phyloP scores from a whole-genome alignment of 2,797 vertebrate genomes.

The Chiloscyllium punctatum region DNA sequence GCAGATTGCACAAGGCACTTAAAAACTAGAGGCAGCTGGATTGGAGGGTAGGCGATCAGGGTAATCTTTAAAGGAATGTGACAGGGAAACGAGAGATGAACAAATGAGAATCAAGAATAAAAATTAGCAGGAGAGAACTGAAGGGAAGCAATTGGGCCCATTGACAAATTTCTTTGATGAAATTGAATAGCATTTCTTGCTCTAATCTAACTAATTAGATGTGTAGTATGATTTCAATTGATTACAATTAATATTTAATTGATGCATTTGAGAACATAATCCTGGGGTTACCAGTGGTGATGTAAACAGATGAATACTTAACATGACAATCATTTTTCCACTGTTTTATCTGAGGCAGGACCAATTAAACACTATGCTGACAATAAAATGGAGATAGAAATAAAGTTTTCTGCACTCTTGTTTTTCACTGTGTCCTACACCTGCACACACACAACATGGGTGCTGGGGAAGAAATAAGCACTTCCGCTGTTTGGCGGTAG shows the following conservation, averaged over 20 bases:
- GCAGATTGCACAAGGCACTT: not conserved
- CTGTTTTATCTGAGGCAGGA: not conserved
- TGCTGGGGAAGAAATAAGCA: no score
- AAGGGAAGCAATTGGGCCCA: not conserved
- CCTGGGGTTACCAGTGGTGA: constrained; percentile 9
- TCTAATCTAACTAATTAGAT: constrained; percentile 3
- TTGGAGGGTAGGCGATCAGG: not conserved
- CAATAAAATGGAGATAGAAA: not conserved
- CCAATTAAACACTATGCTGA: not conserved
- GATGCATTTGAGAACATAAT: not conserved
- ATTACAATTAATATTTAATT: constrained; percentile 24
- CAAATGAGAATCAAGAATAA: not conserved
- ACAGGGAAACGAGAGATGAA: not conserved
- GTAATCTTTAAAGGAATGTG: not conserved
- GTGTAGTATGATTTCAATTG: not conserved
- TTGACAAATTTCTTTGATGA: not conserved
- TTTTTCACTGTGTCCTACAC: no score
- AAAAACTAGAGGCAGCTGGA: not conserved
- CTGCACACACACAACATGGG: no score
- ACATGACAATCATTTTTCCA: not conserved
- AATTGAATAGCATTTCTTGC: not conserved
- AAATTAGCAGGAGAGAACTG: not conserved
- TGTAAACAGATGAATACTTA: not conserved
- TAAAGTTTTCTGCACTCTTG: no score
- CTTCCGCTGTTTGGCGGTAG: no score